These are phyloP conservation scores for Flabesymbios commensalis DNA, from an alignment of 2,888 invertebrate genomes.

Conservation along the genomic window DNA sequence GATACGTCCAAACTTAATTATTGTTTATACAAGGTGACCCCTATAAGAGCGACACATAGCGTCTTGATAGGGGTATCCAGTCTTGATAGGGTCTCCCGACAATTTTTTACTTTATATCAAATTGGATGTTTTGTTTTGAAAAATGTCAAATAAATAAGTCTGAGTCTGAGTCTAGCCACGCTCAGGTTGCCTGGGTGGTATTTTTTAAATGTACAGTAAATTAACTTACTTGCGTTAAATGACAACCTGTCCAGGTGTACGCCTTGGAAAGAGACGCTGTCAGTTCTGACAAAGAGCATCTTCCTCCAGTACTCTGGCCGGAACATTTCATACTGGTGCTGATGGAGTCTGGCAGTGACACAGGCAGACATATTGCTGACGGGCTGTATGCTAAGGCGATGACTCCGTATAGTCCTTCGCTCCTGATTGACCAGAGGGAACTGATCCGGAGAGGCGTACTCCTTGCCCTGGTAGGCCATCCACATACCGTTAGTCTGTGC, in stretches of 20 bases:
- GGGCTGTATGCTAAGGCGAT: neutral
- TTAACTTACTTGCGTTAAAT: neutral
- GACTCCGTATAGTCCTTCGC: neutral
- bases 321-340: neutral
- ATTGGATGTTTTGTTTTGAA: too few relatives aligned
- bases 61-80: too few relatives aligned
- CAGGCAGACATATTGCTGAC: neutral
- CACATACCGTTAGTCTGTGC: slow-evolving; percentile 24
- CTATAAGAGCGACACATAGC: too few relatives aligned
- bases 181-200: too few relatives aligned
- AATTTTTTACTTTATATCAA: too few relatives aligned
- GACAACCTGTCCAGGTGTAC: neutral
- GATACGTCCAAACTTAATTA: too few relatives aligned
- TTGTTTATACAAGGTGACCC: too few relatives aligned
- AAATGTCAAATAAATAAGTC: too few relatives aligned
- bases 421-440: neutral
- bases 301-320: neutral
- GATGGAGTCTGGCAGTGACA: neutral
- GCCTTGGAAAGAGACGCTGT: neutral
- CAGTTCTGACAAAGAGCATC: neutral
- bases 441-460: neutral
- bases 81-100: too few relatives aligned
- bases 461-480: slow-evolving; percentile 5
- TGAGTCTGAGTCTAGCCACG: too few relatives aligned
- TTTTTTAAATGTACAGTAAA: too few relatives aligned